Conservation (phyloP, 2,888 invertebrate species). For the Temnothorax ravouxi region DNA sequence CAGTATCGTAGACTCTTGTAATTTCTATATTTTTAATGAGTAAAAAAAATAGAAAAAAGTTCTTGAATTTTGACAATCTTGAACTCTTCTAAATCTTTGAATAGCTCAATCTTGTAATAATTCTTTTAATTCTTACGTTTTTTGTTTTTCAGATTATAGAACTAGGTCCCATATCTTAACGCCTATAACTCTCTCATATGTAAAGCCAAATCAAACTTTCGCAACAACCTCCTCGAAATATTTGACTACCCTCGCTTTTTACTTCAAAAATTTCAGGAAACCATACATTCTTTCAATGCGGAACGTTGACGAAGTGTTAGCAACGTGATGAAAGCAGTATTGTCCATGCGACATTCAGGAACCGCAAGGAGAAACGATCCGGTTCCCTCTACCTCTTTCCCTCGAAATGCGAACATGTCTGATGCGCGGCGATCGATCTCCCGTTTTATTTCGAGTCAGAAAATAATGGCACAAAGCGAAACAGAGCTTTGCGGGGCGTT, state of each 20-base stretch:
- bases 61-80: conserved; percentile 11
- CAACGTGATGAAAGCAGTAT: conserved; percentile 70
- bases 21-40: conserved; percentile 16
- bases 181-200: background rate
- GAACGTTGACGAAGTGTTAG: conserved; percentile 35
- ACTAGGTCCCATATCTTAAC: background rate
- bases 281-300: background rate
- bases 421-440: conserved; percentile 44
- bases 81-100: conserved; percentile 2
- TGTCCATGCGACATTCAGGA: conserved; percentile 48
- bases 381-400: background rate
- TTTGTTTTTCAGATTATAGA: background rate
- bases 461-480: conserved; percentile 80
- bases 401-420: conserved; percentile 25
- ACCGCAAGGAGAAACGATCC: conserved; percentile 2
- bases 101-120: conserved; percentile 11
- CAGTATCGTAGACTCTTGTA: background rate
- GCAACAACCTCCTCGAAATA: conserved; percentile 20
- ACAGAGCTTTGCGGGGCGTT: conserved; percentile 61
- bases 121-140: background rate
- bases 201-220: conserved; percentile 12
- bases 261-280: conserved; percentile 9
- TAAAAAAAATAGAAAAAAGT: conserved; percentile 23
- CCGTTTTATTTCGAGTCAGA: conserved; percentile 63
- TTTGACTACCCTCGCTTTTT: background rate